These are phyloP conservation scores for Xestia rhomboidea DNA, from an alignment of 2,888 invertebrate genomes.

Conservation along the genomic window DNA sequence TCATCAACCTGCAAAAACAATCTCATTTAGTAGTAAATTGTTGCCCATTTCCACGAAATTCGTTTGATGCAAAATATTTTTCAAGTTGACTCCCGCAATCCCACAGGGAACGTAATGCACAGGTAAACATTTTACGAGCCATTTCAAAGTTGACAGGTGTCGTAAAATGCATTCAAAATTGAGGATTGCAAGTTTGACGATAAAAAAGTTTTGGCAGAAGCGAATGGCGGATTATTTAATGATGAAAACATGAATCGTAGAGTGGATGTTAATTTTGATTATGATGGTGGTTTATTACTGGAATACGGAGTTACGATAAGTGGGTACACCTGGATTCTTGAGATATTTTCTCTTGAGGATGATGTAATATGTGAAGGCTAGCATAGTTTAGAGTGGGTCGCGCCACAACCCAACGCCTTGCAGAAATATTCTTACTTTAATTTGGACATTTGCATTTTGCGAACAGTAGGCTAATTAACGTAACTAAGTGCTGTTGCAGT, in stretches of 20 bases:
- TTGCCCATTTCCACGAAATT: constrained; percentile 34
- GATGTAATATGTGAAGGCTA: neutral
- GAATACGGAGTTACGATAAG: constrained; percentile 34
- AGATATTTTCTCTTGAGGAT: constrained; percentile 4
- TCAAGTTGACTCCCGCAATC: constrained; percentile 15
- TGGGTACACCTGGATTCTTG: constrained; percentile 25
- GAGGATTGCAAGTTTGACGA: constrained; percentile 59
- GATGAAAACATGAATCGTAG: constrained; percentile 48
- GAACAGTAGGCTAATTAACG: no score
- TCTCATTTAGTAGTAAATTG: constrained; percentile 28
- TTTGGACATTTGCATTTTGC: neutral
- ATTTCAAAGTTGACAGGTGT: constrained; percentile 63
- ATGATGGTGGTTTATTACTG: constrained; percentile 34
- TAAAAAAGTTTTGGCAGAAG: constrained; percentile 59
- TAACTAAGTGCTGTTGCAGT: no score
- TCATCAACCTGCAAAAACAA: constrained; percentile 15
- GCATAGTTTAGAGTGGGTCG: neutral
- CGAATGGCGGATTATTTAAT: constrained; percentile 58
- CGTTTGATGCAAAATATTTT: constrained; percentile 36
- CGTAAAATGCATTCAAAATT: constrained; percentile 67
- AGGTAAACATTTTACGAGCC: constrained; percentile 61
- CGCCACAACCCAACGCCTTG: neutral
- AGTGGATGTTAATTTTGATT: constrained; percentile 40
- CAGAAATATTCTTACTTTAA: neutral
- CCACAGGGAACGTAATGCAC: constrained; percentile 42